Evolutionary conservation across 2,113 vertebrate genomes (phyloP).

Genomic region (Hipposideros armiger): DNA sequence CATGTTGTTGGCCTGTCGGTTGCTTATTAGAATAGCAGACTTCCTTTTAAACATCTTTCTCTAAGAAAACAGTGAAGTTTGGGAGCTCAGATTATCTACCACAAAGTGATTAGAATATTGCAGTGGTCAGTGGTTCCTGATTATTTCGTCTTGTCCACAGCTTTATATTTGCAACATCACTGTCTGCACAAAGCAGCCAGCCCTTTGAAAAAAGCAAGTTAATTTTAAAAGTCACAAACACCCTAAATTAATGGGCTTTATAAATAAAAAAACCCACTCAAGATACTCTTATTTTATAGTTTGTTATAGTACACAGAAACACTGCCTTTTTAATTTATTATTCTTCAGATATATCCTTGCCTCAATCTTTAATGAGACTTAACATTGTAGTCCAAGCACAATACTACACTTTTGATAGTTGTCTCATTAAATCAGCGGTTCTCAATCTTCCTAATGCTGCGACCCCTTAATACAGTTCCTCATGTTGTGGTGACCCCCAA

Average conservation of each 20-base stretch:
- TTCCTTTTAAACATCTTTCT: neutral
- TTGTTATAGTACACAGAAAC: neutral
- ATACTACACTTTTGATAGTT: neutral
- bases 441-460: too few species aligned
- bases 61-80: neutral
- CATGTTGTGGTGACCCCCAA: too few species aligned
- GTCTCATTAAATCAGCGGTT: neutral
- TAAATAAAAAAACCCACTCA: neutral
- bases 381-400: neutral
- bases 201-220: conserved; percentile 5
- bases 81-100: neutral
- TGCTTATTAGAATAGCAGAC: neutral
- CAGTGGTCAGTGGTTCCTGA: neutral
- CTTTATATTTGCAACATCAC: neutral
- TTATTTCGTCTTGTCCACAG: neutral
- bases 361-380: neutral
- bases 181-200: neutral
- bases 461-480: too few species aligned
- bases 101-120: neutral
- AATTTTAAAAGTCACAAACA: neutral
- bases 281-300: neutral
- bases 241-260: neutral
- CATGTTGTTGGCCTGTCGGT: neutral
- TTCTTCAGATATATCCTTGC: neutral
- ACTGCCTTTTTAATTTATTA: neutral